A percentile compares a stretch with the other conserved stretches of the same genome.
phyloP scores from a whole-genome alignment of 2,888 invertebrate species.

The Hydraecia micacea region DNA sequence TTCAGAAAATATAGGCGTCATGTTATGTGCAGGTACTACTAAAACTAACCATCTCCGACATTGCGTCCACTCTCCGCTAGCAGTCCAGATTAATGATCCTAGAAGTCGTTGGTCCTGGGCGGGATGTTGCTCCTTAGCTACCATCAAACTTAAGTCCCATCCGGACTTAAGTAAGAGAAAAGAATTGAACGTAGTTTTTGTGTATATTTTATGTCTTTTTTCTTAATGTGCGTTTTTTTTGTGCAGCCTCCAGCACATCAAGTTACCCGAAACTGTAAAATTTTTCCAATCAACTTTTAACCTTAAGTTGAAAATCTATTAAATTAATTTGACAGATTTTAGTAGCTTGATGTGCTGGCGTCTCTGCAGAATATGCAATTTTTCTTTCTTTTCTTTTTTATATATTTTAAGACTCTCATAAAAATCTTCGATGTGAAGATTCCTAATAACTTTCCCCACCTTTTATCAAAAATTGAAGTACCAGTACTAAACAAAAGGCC shows the following conservation, averaged over 20 bases:
- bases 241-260: too few relatives aligned
- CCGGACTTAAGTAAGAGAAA: neutral
- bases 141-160: neutral
- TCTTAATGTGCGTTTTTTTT: too few relatives aligned
- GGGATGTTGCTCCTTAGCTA: neutral
- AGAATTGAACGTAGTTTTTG: neutral
- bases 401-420: neutral
- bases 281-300: too few relatives aligned
- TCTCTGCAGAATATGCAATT: too few relatives aligned
- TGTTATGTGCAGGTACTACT: neutral
- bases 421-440: neutral
- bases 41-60: neutral
- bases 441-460: neutral
- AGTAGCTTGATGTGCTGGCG: too few relatives aligned
- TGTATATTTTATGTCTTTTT: too few relatives aligned
- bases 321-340: too few relatives aligned
- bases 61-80: neutral
- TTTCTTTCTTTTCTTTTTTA: too few relatives aligned
- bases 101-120: neutral
- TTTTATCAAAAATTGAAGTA: slow-evolving; percentile 15
- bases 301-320: too few relatives aligned
- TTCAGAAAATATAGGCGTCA: too few relatives aligned
- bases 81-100: neutral
- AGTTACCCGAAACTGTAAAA: too few relatives aligned
- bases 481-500: slow-evolving; percentile 29